These are phyloP conservation scores for Spodoptera littoralis DNA, from an alignment of 2,888 invertebrate genomes.

Conservation along the genomic window DNA sequence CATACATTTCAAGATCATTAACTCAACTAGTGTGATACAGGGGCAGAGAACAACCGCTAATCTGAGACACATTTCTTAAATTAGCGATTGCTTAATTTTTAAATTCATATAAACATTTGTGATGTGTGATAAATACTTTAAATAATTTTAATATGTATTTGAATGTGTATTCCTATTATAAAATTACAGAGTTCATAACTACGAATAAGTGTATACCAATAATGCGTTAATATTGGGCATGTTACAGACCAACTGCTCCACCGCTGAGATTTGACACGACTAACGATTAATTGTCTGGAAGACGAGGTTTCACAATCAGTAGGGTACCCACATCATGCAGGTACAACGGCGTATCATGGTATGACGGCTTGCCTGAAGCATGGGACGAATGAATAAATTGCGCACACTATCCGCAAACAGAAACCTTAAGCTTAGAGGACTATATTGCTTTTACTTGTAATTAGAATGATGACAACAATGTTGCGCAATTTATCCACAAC, in stretches of 20 bases:
- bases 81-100: slow-evolving; percentile 30
- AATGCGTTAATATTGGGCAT: slow-evolving; percentile 21
- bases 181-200: slow-evolving; percentile 37
- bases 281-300: slow-evolving; percentile 39
- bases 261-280: slow-evolving; percentile 37
- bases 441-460: too few species aligned
- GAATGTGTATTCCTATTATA: slow-evolving; percentile 36
- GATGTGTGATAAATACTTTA: slow-evolving; percentile 30
- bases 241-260: slow-evolving; percentile 20
- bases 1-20: slow-evolving; percentile 25
- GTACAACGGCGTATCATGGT: slow-evolving; percentile 15
- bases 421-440: too few species aligned
- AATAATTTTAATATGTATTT: slow-evolving; percentile 29
- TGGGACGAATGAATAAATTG: slow-evolving; percentile 36
- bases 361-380: slow-evolving; percentile 37
- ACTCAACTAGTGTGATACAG: slow-evolving; percentile 19
- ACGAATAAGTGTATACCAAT: slow-evolving; percentile 32
- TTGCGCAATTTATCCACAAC: too few species aligned
- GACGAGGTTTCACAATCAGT: slow-evolving; percentile 38
- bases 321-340: slow-evolving; percentile 8
- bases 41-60: slow-evolving; percentile 38
- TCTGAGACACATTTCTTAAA: slow-evolving; percentile 13
- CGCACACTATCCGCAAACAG: slow-evolving; percentile 7
- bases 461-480: too few species aligned
- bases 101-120: slow-evolving; percentile 35